A percentile compares a stretch with the other conserved stretches of the same genome.
Conservation (phyloP, 2,888 invertebrate species). For the Perithous albicinctus region DNA sequence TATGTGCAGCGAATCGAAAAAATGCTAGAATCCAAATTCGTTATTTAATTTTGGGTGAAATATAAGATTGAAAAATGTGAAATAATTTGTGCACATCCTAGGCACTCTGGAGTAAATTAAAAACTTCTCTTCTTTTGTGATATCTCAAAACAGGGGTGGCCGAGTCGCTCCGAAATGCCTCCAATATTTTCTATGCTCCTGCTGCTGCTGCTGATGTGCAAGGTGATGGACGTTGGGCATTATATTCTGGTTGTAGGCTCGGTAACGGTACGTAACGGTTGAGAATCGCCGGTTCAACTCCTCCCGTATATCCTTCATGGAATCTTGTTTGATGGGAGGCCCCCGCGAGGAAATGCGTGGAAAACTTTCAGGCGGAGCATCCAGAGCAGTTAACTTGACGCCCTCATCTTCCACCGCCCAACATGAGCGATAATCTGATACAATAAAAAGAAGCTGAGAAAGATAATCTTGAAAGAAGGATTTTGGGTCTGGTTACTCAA, state of each 20-base stretch:
- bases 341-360: conserved; percentile 23
- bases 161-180: no score
- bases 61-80: no score
- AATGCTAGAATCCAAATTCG: no score
- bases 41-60: no score
- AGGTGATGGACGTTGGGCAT: conserved; percentile 16
- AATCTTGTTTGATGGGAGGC: conserved; percentile 23
- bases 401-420: not conserved
- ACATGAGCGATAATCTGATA: not conserved
- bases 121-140: no score
- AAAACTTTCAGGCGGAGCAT: conserved; percentile 27
- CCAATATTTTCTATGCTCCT: no score
- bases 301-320: conserved; percentile 18
- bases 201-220: not conserved
- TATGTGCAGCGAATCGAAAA: no score
- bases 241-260: conserved; percentile 60
- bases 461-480: not conserved
- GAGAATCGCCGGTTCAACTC: conserved; percentile 72
- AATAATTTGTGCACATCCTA: no score
- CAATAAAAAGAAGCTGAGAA: not conserved
- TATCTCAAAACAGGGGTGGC: no score
- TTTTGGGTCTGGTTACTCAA: not conserved
- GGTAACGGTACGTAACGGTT: conserved; percentile 78
- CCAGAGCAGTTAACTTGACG: not conserved
- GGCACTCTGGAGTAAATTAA: no score